Base-by-base conservation (phyloP, 2,888 invertebrate species). In the Lasioglossum malachurum region DNA sequence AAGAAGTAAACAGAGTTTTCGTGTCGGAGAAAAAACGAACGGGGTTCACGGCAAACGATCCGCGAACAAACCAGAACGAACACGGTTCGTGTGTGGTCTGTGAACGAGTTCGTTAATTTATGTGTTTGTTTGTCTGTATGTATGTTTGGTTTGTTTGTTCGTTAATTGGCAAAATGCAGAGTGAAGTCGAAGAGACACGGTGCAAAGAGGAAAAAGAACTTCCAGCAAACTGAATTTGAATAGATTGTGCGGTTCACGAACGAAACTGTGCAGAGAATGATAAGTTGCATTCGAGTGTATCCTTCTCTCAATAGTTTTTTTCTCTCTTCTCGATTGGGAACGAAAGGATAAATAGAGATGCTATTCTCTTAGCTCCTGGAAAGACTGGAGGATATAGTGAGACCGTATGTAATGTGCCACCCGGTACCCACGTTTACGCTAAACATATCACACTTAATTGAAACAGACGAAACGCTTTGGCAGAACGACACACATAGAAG, bases 401-500 rank as follows among this genome's bases (percentile, higher is more conserved):
- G 7, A 31, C 35, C 35, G 38, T 38, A n/a, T 16, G 31, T 35
- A 16, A 49, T 49, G 27, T 16, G 46, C 31, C 12, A 44, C 23
- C 73, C 35, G 27, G 57, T 44, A 8, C 49, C n/a, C 53, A 16
- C 16, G 64, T 41, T 60, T 14, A 41, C 4, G 73, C 35, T 64
- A 75, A 60, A 75, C 44, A 74, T 44, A 44, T 75, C 60, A 83
- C 76, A 83, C 76, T 31, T 60, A 83, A 76, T 31, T 64, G 31
- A 57, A 60, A 60, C 57, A 72, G 12, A 69, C 38, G 38, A 19
- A 78, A 35, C n/a, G 57, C 23, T 75, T 53, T 49, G 69, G 75
- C 60, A 27, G 67, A 83, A 84, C 75, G 75, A 64, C 49, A 86
- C 79, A 81, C 64, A 80, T 35, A 87, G 41, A 67, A 16, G 31